phyloP scores from a whole-genome alignment of 2,113 vertebrate species.

The Trogon melanurus region DNA sequence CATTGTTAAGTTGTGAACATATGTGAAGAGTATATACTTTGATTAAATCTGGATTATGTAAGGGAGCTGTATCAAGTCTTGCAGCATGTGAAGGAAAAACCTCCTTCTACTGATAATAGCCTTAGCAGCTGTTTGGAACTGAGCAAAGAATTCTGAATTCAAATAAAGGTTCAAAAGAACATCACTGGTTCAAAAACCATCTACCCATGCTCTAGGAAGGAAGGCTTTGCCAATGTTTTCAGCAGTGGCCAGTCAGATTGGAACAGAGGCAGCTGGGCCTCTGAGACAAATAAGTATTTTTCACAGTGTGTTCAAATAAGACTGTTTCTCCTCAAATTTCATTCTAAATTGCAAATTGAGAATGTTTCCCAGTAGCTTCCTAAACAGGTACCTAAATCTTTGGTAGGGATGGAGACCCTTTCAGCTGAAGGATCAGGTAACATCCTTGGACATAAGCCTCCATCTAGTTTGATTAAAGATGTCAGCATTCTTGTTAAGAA shows the following conservation, averaged over 20 bases:
- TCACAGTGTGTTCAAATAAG: not conserved
- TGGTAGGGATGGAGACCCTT: not conserved
- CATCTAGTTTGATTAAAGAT: not conserved
- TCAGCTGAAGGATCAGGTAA: not conserved
- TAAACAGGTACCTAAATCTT: not conserved
- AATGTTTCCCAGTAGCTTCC: not conserved
- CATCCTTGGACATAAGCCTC: not conserved
- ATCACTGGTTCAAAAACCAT: not conserved
- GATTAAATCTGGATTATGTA: not conserved
- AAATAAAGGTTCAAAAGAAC: not conserved
- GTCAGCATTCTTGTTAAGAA: not conserved
- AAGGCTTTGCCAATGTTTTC: not conserved
- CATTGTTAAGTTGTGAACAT: not conserved
- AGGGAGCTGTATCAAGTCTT: not conserved
- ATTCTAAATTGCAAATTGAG: not conserved
- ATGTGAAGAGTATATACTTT: not conserved
- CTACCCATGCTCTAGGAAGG: not conserved
- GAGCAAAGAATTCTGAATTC: not conserved
- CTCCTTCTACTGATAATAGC: not conserved
- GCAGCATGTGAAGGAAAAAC: not conserved
- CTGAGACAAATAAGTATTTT: not conserved
- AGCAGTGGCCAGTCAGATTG: not conserved
- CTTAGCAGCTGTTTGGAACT: not conserved
- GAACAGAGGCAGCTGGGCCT: not conserved
- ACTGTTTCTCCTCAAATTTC: not conserved